These are phyloP conservation scores for Myotis findleyi DNA, from an alignment of 2,797 vertebrate genomes.

Conservation along the genomic window DNA sequence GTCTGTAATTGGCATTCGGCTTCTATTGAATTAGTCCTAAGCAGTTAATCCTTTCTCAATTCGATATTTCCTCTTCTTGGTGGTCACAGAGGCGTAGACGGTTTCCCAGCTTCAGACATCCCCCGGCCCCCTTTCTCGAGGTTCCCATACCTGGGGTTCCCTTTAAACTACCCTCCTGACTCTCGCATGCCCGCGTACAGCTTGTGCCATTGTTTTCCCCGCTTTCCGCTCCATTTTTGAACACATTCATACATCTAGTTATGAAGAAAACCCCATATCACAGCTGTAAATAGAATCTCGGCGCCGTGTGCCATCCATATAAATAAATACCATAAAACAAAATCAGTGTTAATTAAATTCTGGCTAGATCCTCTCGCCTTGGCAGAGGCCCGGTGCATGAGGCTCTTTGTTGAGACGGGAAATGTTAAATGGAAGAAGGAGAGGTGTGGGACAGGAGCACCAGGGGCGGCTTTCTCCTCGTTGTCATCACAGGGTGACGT, in stretches of 20 bases:
- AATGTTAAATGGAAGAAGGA: conserved; percentile 26
- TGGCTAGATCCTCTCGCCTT: conserved; percentile 58
- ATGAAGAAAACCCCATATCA: conserved; percentile 14
- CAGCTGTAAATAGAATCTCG: conserved; percentile 52
- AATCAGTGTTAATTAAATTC: conserved; percentile 74
- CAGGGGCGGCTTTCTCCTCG: background rate
- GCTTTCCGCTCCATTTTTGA: background rate
- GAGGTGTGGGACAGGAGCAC: background rate
- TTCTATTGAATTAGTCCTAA: background rate
- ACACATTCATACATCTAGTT: conserved; percentile 36
- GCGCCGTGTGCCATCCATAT: conserved; percentile 50
- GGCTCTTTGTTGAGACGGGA: conserved; percentile 27
- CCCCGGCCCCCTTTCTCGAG: background rate
- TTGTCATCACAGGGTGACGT: background rate
- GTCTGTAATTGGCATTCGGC: background rate
- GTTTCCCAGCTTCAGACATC: background rate
- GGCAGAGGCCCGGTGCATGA: background rate
- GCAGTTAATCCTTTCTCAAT: background rate
- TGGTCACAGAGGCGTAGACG: too few relatives aligned
- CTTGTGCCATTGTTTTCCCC: background rate
- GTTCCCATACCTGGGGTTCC: background rate
- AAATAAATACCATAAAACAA: conserved; percentile 59
- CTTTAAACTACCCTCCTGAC: background rate
- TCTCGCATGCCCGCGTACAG: accelerated
- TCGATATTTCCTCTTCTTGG: background rate